phyloP scores from a whole-genome alignment of 2,888 invertebrate genomes.

The Heliothis peltigera region DNA sequence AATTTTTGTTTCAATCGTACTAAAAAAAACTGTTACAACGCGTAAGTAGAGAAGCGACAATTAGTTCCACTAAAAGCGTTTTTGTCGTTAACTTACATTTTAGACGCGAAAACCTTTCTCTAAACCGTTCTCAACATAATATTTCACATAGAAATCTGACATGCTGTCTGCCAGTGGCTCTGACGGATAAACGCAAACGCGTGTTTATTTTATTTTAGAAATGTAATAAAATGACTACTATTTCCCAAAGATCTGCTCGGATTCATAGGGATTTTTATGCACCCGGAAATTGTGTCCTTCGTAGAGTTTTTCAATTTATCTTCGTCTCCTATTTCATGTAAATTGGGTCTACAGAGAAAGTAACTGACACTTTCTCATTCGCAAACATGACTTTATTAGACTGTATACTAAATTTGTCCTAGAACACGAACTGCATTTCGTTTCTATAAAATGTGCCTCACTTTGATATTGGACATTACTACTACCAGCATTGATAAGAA shows the following conservation, averaged over 20 bases:
- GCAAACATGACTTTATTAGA: too few relatives aligned
- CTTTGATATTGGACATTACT: constrained; percentile 31
- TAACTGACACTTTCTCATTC: constrained; percentile 25
- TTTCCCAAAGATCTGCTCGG: background rate
- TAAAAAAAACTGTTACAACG: constrained; percentile 24
- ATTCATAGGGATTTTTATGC: too few relatives aligned
- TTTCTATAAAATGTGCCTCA: constrained; percentile 24
- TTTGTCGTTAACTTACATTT: constrained; percentile 46
- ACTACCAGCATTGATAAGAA: constrained; percentile 36
- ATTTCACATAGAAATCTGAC: constrained; percentile 18
- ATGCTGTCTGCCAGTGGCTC: constrained; percentile 9
- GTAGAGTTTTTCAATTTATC: too few relatives aligned
- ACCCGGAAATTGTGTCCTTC: too few relatives aligned
- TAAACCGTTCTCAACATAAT: constrained; percentile 27
- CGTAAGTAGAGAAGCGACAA: constrained; percentile 35
- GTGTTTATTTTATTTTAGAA: constrained; percentile 27
- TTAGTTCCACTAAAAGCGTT: constrained; percentile 45
- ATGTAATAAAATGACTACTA: background rate
- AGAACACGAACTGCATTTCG: constrained; percentile 26
- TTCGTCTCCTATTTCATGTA: too few relatives aligned
- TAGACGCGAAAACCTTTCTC: constrained; percentile 45
- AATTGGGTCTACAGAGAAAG: background rate
- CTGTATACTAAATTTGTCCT: constrained; percentile 23
- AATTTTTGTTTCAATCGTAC: constrained; percentile 16
- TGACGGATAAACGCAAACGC: constrained; percentile 5